Conservation (phyloP, 2,113 vertebrate genomes). For the Crocuta crocuta region DNA sequence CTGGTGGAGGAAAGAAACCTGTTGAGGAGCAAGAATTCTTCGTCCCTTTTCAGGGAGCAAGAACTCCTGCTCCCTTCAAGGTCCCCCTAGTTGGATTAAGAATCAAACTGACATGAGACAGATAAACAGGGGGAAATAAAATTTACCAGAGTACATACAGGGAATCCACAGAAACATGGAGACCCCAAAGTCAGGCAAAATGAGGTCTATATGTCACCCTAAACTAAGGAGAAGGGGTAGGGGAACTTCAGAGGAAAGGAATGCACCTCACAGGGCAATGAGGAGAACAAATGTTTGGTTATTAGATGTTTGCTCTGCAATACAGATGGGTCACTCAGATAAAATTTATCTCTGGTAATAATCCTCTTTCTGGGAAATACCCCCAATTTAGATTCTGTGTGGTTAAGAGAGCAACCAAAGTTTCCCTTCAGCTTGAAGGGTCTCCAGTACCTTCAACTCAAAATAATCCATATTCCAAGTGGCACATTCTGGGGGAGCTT, state of each 20-base stretch:
- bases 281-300: not conserved
- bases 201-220: not conserved
- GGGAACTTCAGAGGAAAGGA: not conserved
- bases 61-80: too few relatives aligned
- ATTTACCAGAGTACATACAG: not conserved
- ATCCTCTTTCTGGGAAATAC: not conserved
- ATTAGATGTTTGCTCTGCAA: not conserved
- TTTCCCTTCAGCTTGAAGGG: not conserved
- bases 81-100: too few relatives aligned
- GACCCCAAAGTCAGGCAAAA: not conserved
- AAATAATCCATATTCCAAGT: not conserved
- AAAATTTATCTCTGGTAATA: not conserved
- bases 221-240: not conserved
- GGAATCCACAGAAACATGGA: not conserved
- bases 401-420: not conserved
- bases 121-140: too few relatives aligned
- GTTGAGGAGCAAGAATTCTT: not conserved
- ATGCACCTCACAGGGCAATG: not conserved
- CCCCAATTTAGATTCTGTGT: not conserved
- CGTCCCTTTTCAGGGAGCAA: not conserved
- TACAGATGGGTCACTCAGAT: not conserved
- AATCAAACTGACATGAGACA: too few relatives aligned
- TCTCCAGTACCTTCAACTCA: not conserved
- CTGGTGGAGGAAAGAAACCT: not conserved
- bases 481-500: not conserved